Evolutionary conservation across 2,113 vertebrate genomes (phyloP), one percentile per base, ranked within the genome.

Genomic region (Gnathonemus echidnorhynchus): DNA sequence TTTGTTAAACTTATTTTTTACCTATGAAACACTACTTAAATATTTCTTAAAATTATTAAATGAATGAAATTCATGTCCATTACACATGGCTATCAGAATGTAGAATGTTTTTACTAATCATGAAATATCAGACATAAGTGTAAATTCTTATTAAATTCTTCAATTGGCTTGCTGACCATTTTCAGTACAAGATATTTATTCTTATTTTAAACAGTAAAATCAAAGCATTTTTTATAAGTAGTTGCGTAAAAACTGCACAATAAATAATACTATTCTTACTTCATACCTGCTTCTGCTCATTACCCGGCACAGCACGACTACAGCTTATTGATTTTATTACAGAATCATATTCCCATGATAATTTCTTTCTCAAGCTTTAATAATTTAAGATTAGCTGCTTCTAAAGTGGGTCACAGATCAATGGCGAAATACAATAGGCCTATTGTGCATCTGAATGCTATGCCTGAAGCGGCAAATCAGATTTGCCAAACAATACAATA

Each of bases 401-500:
- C 56, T 74, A 85, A 46, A 56, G 80, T 85, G 35, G 31, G n/a
- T 86, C 77, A 89, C 31, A n/a, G 77, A 89, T 89, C 35, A 89
- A 46, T 58, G 83, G 45, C 24, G 77, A 62, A 58, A 89, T n/a
- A 27, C 77, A 42, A 58, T 45, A 45, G 19, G 50, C 24, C 46
- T 19, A 56, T 11, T 19, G 31, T 53, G 48, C 46, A 89, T 89
- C 80, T 84, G n/a, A 48, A 83, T 42, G 48, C 31, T 2, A 42
- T 10, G 17, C 39, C 42, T 5, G 27, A 83, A 45, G n/a, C 50
- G 3, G 35, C 77, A 46, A 86, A 62, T 85, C 80, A 86, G 31
- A 89, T 85, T 85, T 45, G 53, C n/a, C 5, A 1, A 39, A 21
- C 10, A 5, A 46, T 46, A 56, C 24, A 86, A 62, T 48, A 74